These are phyloP conservation scores for Tetragonula carbonaria DNA, from an alignment of 2,888 invertebrate species.

Conservation along the genomic window DNA sequence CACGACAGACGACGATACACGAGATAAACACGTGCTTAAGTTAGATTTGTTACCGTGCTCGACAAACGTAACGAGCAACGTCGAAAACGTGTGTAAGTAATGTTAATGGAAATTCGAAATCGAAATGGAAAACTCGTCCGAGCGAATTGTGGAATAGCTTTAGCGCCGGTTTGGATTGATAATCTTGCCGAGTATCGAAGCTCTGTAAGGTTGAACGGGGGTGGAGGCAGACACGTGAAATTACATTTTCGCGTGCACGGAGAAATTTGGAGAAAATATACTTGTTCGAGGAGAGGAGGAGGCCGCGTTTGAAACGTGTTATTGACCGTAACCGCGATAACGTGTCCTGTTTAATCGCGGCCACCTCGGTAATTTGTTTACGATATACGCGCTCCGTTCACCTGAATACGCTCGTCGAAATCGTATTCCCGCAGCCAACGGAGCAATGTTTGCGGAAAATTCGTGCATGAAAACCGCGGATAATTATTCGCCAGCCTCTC, in stretches of 20 bases:
- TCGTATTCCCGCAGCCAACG: slow-evolving; percentile 43
- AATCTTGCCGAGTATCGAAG: slow-evolving; percentile 52
- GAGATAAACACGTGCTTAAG: too few species aligned
- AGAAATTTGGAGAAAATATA: slow-evolving; percentile 64
- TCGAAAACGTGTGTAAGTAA: slow-evolving; percentile 51
- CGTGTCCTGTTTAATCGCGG: slow-evolving; percentile 64
- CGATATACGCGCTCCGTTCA: slow-evolving; percentile 32
- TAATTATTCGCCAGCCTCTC: slow-evolving; percentile 19
- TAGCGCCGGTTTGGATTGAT: slow-evolving; percentile 37
- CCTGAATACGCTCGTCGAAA: slow-evolving; percentile 43
- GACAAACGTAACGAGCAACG: neutral
- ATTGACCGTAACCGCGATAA: slow-evolving; percentile 58
- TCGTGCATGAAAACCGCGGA: slow-evolving; percentile 20
- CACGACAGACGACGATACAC: too few species aligned
- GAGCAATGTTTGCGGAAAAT: slow-evolving; percentile 47
- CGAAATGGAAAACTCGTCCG: slow-evolving; percentile 15
- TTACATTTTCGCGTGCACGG: slow-evolving; percentile 49
- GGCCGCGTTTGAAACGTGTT: slow-evolving; percentile 47
- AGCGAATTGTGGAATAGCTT: slow-evolving; percentile 36
- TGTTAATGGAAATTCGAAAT: slow-evolving; percentile 59
- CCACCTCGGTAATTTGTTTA: slow-evolving; percentile 58
- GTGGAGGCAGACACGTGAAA: slow-evolving; percentile 28
- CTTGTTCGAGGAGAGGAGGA: slow-evolving; percentile 46
- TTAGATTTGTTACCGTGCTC: too few species aligned
- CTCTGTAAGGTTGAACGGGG: neutral